These are phyloP conservation scores for Coturnix japonica DNA, from an alignment of 2,113 vertebrate species.

Conservation along the genomic window DNA sequence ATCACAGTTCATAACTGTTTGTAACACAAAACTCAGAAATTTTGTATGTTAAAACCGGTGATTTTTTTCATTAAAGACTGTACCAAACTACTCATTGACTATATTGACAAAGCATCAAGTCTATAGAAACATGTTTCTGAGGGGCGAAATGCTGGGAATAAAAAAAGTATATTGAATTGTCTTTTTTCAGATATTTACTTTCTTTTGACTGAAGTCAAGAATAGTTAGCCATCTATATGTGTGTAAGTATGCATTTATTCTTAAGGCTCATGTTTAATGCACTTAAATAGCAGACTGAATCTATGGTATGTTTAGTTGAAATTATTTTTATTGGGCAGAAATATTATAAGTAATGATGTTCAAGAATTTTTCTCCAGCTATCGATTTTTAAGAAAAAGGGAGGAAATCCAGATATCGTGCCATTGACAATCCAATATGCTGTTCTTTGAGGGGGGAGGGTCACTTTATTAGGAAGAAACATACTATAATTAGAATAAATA, in stretches of 20 bases:
- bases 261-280: constrained; percentile 24
- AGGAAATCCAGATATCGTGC: not conserved
- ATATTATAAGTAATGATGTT: not conserved
- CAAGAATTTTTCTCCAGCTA: not conserved
- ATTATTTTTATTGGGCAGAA: not conserved
- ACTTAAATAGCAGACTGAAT: not conserved
- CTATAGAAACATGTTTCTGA: not conserved
- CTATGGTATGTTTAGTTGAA: not conserved
- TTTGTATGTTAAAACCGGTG: not conserved
- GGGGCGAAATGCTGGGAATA: constrained; percentile 5
- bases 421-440: constrained; percentile 42
- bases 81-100: not conserved
- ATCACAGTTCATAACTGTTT: not conserved
- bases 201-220: constrained; percentile 38
- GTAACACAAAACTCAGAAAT: not conserved
- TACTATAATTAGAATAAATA: constrained; percentile 76
- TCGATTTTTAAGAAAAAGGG: not conserved
- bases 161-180: not conserved
- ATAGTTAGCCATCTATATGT: constrained; percentile 49
- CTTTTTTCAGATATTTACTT: constrained; percentile 15
- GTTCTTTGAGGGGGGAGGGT: not conserved
- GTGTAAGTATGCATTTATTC: constrained; percentile 70
- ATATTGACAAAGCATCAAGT: not conserved
- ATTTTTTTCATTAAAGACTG: constrained; percentile 19
- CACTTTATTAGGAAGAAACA: constrained; percentile 64